These are phyloP conservation scores for Mythimna vitellina DNA, from an alignment of 2,888 invertebrate species.

Conservation along the genomic window DNA sequence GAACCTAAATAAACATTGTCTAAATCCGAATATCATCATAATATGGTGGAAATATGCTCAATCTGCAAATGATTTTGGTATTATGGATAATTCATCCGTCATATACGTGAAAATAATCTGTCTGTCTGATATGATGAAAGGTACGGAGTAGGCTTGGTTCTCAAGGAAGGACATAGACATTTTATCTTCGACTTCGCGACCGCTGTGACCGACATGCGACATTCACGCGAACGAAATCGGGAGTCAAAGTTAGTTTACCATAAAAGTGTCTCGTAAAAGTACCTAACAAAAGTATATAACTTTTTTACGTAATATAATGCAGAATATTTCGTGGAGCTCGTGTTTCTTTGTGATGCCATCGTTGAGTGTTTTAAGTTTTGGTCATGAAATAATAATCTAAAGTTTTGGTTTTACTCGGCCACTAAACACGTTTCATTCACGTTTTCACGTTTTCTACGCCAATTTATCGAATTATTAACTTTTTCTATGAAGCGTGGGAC, in stretches of 20 bases:
- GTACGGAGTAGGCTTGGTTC: no score
- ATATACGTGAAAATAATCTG: no score
- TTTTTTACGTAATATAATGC: neutral
- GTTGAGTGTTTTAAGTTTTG: neutral
- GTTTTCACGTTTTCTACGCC: slow-evolving; percentile 16
- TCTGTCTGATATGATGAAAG: no score
- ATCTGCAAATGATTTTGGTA: no score
- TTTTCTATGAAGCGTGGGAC: slow-evolving; percentile 16
- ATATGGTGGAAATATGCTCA: no score
- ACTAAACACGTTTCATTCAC: neutral
- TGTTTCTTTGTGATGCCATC: neutral
- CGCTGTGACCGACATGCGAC: no score
- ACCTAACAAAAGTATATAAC: neutral
- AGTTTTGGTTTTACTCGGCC: neutral
- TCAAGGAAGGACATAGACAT: no score
- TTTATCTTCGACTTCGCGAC: no score
- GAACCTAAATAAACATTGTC: no score
- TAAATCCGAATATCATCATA: no score
- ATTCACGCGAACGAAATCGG: no score
- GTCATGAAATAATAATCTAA: slow-evolving; percentile 19
- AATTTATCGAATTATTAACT: slow-evolving; percentile 26
- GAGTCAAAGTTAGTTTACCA: slow-evolving; percentile 5
- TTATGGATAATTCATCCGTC: no score
- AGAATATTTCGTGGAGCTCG: slow-evolving; percentile 7
- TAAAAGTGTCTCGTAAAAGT: slow-evolving; percentile 31